A percentile compares a stretch with the other conserved stretches of the same genome.
Conservation (phyloP, 1,140 invertebrate species). For the Bombyx mandarina region DNA sequence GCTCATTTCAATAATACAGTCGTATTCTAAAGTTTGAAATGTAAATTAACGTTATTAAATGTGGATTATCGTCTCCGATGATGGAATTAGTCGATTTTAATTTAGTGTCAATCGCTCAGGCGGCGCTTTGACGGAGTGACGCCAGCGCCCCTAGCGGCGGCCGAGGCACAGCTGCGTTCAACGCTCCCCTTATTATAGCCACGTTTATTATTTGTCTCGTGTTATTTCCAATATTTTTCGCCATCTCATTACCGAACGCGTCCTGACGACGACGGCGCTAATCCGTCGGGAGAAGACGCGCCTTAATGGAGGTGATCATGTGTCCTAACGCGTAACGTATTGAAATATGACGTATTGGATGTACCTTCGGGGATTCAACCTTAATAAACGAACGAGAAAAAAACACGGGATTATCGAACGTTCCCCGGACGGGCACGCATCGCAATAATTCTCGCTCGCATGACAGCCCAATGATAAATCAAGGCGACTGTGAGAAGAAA, state of each 20-base stretch:
- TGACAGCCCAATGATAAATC: slow-evolving; percentile 54
- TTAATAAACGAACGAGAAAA: slow-evolving; percentile 43
- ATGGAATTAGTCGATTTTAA: slow-evolving; percentile 17
- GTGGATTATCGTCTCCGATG: too few species aligned
- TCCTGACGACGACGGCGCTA: slow-evolving; percentile 35
- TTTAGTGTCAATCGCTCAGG: slow-evolving; percentile 7
- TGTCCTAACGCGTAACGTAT: slow-evolving; percentile 57
- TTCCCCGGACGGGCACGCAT: slow-evolving; percentile 23
- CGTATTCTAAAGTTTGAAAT: too few species aligned
- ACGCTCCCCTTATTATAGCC: slow-evolving; percentile 27
- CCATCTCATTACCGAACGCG: slow-evolving; percentile 56
- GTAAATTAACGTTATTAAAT: too few species aligned
- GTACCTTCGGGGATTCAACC: slow-evolving; percentile 39
- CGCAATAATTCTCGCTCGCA: slow-evolving; percentile 32
- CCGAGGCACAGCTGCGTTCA: slow-evolving; percentile 21
- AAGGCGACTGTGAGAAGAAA: slow-evolving; percentile 47
- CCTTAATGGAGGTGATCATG: slow-evolving; percentile 62
- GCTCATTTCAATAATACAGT: too few species aligned
- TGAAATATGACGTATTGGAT: slow-evolving; percentile 59
- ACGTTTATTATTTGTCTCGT: slow-evolving; percentile 50
- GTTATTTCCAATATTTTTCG: slow-evolving; percentile 60
- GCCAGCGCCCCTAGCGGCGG: slow-evolving; percentile 32
- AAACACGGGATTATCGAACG: slow-evolving; percentile 22
- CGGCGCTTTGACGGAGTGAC: slow-evolving; percentile 13
- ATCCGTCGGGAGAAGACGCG: slow-evolving; percentile 56